Evolutionary conservation across 2,113 vertebrate species (phyloP), one percentile per base, ranked within the genome.

Genomic region (Zosterops lateralis): DNA sequence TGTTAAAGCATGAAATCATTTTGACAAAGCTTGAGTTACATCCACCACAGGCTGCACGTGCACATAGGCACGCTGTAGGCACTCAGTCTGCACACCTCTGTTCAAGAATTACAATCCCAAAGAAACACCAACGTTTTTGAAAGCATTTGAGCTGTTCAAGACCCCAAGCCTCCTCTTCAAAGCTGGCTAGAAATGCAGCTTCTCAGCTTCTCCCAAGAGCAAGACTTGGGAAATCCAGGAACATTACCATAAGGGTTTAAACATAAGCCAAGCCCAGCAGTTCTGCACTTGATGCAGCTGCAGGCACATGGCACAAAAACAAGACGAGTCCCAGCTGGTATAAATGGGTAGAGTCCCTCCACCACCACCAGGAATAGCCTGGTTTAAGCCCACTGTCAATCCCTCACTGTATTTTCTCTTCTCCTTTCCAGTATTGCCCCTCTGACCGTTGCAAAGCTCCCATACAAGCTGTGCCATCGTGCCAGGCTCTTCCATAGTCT

Each of bases 381-480:
- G 45, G 8, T 76, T 91, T 62, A 92, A 90, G 21, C 16, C 42
- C 10, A 5, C 56, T 90, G 58, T 32, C 3, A 2, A 74, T 36
- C 32, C 36, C 64, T 45, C 32, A 42, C 10, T 7, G 5, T n/a
- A 53, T 51, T 47, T 73, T 47, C 4, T 8, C 57, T 44, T 21
- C 17, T 60, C 38, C 62, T 64, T 77, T 60, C 40, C 36, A 89
- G 47, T 25, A 50, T 14, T 14, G 2, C 24, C 32, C 22, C 20
- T 47, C 21, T 1, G 2, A 72, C 53, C 0, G 0, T 1, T 3
- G 28, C 45, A 77, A 89, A 68, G 48, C 47, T 22, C 42, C 1
- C 0, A 3, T 34, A 72, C 17, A 47, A 83, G 62, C 56, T 14
- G 14, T 4, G 19, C 20, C 20, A 60, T 10, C 0, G 0, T 6